Conservation (phyloP, 2,888 invertebrate genomes). For the Rotaria magnacalcarata region DNA sequence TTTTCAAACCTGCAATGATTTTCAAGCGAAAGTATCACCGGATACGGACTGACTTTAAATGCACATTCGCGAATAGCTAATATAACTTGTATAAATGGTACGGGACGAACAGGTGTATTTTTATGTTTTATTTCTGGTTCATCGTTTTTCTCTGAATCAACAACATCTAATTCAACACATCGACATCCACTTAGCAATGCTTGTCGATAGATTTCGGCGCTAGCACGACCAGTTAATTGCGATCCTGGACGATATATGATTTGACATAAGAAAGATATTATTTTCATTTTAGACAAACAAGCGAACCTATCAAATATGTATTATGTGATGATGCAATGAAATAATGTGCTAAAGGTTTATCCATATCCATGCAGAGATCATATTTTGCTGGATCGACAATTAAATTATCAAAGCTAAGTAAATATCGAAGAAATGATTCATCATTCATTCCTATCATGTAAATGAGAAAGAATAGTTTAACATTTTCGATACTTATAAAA, state of each 20-base stretch:
- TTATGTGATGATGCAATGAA: constrained; percentile 81
- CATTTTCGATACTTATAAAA: too few relatives aligned
- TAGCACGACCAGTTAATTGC: constrained; percentile 89
- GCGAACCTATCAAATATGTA: constrained; percentile 64
- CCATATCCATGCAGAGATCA: constrained; percentile 86
- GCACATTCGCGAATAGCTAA: constrained; percentile 87
- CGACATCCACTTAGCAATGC: constrained; percentile 88
- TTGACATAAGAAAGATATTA: too few relatives aligned
- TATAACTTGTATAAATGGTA: constrained; percentile 70
- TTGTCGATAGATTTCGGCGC: constrained; percentile 92
- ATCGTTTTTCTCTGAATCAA: constrained; percentile 67
- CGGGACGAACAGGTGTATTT: constrained; percentile 91
- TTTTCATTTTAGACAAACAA: neutral
- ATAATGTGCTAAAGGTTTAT: constrained; percentile 91
- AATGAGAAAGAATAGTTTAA: neutral
- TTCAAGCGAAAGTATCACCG: constrained; percentile 90
- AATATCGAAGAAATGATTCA: constrained; percentile 63
- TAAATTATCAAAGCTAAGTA: constrained; percentile 99
- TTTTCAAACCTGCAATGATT: constrained; percentile 72
- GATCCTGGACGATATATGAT: constrained; percentile 65
- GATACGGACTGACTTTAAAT: constrained; percentile 92
- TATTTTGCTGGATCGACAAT: constrained; percentile 95
- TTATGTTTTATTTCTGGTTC: constrained; percentile 95
- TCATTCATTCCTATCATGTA: neutral
- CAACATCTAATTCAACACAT: constrained; percentile 93